phyloP scores from a whole-genome alignment of 2,113 vertebrate species.

The Mesoclemmys tuberculata region DNA sequence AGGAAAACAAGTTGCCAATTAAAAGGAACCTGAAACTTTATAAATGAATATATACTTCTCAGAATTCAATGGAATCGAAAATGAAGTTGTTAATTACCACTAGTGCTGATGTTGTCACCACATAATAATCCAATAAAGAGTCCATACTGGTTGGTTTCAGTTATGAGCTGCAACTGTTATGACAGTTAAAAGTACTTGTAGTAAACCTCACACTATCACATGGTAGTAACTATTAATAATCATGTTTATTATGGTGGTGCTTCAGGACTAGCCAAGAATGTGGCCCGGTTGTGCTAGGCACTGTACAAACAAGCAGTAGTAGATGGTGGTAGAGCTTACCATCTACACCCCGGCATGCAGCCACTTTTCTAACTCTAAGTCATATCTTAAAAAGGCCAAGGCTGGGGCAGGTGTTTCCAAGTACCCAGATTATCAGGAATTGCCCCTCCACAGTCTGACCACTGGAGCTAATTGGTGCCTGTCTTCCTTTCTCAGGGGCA shows the following conservation, averaged over 20 bases:
- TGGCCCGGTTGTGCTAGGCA: no score
- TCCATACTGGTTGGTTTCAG: neutral
- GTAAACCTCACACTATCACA: neutral
- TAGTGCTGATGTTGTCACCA: neutral
- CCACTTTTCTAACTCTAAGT: neutral
- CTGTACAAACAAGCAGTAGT: no score
- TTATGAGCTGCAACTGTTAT: neutral
- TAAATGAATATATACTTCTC: neutral
- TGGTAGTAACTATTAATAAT: rapidly evolving
- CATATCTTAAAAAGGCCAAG: neutral
- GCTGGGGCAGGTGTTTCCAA: neutral
- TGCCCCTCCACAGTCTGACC: neutral
- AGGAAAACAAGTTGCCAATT: neutral
- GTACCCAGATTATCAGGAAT: neutral
- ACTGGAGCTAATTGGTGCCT: neutral
- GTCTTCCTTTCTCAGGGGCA: neutral
- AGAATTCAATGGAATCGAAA: neutral
- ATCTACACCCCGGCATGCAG: neutral
- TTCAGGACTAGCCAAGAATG: no score
- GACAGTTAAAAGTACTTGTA: neutral
- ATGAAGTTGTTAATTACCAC: neutral
- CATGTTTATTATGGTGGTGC: neutral
- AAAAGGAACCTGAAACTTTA: neutral
- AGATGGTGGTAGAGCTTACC: no score
- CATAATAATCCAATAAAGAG: neutral